These are phyloP conservation scores for Blastomussa wellsi DNA, from an alignment of 92 coral and sea anemone genomes.

Conservation along the genomic window DNA sequence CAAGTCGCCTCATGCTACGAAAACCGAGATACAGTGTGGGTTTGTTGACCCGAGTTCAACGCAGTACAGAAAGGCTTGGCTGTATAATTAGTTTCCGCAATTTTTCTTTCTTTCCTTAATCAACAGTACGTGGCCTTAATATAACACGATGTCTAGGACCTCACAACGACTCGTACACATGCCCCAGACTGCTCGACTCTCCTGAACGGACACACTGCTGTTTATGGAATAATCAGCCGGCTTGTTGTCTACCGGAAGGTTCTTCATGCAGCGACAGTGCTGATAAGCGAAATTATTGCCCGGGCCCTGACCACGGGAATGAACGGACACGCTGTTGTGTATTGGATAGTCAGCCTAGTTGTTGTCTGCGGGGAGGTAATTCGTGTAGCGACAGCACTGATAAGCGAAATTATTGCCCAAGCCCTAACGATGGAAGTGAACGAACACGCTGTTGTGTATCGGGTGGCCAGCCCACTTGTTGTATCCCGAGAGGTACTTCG, in stretches of 20 bases:
- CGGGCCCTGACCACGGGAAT: not conserved
- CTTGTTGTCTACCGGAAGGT: conserved; percentile 2
- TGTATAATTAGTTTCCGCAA: no score
- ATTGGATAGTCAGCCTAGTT: not conserved
- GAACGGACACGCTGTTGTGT: conserved; percentile 4
- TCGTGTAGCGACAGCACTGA: not conserved
- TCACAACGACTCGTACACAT: not conserved
- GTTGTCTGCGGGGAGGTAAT: conserved; percentile 7
- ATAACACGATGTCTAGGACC: not conserved
- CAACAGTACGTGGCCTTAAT: not conserved
- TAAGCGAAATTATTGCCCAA: not conserved
- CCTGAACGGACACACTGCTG: not conserved
- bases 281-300: not conserved
- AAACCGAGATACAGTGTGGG: no score
- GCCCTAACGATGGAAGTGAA: not conserved
- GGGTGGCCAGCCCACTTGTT: no score
- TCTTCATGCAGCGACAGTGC: not conserved
- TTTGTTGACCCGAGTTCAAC: no score
- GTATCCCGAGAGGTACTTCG: no score
- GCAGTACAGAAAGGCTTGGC: not conserved
- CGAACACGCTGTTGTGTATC: not conserved
- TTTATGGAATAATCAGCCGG: not conserved
- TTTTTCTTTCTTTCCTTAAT: not conserved
- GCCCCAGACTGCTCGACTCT: not conserved
- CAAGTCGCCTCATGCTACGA: no score